Evolutionary conservation across 1,140 invertebrate species (phyloP), one percentile per base, ranked within the genome.

Genomic region (Dendroctonus ponderosae): DNA sequence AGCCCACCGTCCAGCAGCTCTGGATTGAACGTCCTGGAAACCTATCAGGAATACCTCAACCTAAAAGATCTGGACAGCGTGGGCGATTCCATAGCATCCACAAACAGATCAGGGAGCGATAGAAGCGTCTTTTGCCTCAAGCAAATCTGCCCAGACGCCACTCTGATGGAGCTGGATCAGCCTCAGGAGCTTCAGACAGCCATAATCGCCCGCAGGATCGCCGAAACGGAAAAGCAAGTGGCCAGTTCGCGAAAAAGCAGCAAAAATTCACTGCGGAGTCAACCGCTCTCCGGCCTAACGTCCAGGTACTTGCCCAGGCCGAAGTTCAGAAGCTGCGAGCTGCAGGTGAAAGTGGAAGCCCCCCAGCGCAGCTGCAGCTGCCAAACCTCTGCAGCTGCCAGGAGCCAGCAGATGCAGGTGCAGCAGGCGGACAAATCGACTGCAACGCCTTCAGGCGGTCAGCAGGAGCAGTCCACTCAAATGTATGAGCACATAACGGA

Each of bases 401-500:
- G 3, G 26, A 26, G 3, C 26, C 26, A 26, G 26, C 26, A 3
- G 26, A 1, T 26, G 1, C 26, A 26, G 26, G 26, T 26, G 26
- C 26, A 2, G 26, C 26, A 26, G 26, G 26, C 1, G 26, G 26
- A 26, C 26, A 26, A 26, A 26, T 26, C 26, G 26, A 26, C 26
- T 26, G 3, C 26, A 26, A 26, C 26, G 26, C 26, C 26, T 26
- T 26, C 26, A 26, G 26, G 26, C 26, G 26, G 26, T 26, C 26
- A 26, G 26, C 11, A 11, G 15, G 15, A 51, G 8, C 50, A 15
- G 15, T 11, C 3, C 37, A 65, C 64, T 8, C 64, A 66, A 66
- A 66, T 53, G 41, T 66, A 59, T 26, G 71, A 72, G 15, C 65
- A 69, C 41, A 66, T 72, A 14, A 72, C 70, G 6, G 46, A 65